Percentiles rank a stretch among this genome's conserved stretches.
These are phyloP conservation scores for Zoanthus sociatus DNA, from an alignment of 92 coral and sea anemone species.

Conservation along the genomic window DNA sequence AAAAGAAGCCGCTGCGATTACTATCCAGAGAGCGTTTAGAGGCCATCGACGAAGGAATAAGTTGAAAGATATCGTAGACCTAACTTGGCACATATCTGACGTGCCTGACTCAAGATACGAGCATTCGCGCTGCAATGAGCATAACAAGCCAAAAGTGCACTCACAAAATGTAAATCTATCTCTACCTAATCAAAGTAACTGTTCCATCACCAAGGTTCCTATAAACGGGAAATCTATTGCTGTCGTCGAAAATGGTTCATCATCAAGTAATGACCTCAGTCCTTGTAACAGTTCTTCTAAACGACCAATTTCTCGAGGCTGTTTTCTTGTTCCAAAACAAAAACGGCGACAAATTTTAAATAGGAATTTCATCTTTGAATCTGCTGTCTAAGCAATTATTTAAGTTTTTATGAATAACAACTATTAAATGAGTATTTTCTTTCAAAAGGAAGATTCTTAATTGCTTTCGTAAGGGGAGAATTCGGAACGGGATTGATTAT, in stretches of 20 bases:
- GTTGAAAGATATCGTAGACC: slow-evolving; percentile 1
- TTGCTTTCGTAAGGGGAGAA: too few species aligned
- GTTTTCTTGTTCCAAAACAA: not conserved
- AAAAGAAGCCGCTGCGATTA: slow-evolving; percentile 14
- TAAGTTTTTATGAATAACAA: not conserved
- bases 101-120: not conserved
- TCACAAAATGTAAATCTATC: not conserved
- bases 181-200: not conserved
- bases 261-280: not conserved
- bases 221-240: not conserved
- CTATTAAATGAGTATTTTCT: not conserved
- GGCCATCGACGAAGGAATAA: slow-evolving; percentile 2
- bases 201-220: not conserved
- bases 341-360: not conserved
- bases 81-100: not conserved
- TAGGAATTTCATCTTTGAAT: not conserved
- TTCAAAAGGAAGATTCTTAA: not conserved
- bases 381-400: slow-evolving; percentile 1
- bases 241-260: not conserved
- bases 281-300: not conserved
- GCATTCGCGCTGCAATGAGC: not conserved
- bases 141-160: not conserved
- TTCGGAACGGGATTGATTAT: too few species aligned
- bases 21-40: slow-evolving; percentile 35
- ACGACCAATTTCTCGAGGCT: not conserved